phyloP scores from a whole-genome alignment of 2,797 vertebrate genomes.

The Gallinago stenura region DNA sequence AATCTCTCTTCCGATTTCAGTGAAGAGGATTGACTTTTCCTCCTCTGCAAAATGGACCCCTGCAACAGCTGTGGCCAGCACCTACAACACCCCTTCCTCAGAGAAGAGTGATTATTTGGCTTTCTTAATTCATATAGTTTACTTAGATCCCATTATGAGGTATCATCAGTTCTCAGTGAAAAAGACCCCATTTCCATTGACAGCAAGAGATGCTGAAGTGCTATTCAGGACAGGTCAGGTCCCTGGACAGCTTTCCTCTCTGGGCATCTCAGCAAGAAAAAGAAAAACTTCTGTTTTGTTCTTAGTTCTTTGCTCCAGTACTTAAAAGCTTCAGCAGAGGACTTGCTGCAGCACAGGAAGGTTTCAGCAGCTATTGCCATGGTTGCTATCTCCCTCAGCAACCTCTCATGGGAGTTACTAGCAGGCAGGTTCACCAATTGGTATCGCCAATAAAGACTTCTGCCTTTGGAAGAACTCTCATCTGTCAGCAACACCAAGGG shows the following conservation, averaged over 20 bases:
- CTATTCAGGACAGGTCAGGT: background rate
- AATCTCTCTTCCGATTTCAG: background rate
- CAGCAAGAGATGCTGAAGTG: background rate
- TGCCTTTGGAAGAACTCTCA: background rate
- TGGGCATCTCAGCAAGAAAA: background rate
- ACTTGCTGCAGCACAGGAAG: background rate
- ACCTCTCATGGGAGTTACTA: fast-evolving
- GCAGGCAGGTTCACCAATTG: fast-evolving
- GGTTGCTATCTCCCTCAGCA: background rate
- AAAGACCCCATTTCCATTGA: fast-evolving
- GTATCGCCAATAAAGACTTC: background rate
- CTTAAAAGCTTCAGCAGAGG: background rate
- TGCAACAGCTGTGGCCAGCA: background rate
- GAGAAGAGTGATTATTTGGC: background rate
- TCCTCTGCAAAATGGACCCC: background rate
- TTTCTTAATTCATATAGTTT: background rate
- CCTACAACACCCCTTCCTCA: background rate
- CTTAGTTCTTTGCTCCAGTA: background rate
- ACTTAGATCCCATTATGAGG: fast-evolving
- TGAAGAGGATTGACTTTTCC: background rate
- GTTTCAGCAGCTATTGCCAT: background rate
- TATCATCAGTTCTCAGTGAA: background rate
- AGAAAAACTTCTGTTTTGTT: background rate
- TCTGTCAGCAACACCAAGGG: background rate
- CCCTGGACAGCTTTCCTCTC: background rate